Evolutionary conservation across 2,113 vertebrate species (phyloP).

Genomic region (Salvelinus namaycush): DNA sequence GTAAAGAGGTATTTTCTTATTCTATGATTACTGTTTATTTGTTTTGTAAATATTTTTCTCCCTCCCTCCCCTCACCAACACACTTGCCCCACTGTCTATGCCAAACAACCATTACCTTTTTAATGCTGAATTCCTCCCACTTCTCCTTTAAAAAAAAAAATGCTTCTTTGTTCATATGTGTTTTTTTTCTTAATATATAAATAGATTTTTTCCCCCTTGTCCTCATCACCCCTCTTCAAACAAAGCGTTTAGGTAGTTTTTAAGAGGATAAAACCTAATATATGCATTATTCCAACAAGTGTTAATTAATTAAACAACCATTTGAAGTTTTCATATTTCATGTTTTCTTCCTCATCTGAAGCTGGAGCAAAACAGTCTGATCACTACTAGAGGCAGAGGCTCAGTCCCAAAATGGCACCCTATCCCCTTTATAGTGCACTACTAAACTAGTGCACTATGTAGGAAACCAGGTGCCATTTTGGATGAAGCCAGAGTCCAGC

Average conservation of each 20-base stretch:
- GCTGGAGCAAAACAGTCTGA: constrained; percentile 14
- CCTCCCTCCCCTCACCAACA: constrained; percentile 58
- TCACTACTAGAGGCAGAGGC: background rate
- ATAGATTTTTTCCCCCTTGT: constrained; percentile 57
- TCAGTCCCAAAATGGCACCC: too few relatives aligned
- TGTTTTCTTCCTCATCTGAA: constrained; percentile 67
- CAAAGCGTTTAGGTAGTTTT: constrained; percentile 63
- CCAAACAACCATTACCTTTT: constrained; percentile 71
- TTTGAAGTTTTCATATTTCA: constrained; percentile 49
- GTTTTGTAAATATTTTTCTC: constrained; percentile 26
- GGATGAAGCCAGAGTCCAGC: constrained; percentile 19
- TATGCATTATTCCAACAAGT: constrained; percentile 72
- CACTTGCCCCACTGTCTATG: constrained; percentile 70
- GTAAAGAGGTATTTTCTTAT: constrained; percentile 81
- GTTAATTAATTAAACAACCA: constrained; percentile 63
- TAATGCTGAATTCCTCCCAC: constrained; percentile 58
- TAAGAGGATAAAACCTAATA: constrained; percentile 60
- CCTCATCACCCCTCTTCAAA: constrained; percentile 31
- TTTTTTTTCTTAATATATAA: constrained; percentile 45
- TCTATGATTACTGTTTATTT: constrained; percentile 65
- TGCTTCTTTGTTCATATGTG: constrained; percentile 33
- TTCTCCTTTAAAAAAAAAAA: constrained; percentile 69
- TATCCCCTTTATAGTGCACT: too few relatives aligned
- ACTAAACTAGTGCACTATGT: background rate
- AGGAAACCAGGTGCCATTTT: background rate